These are phyloP conservation scores for Matsumyia berberina DNA, from an alignment of 2,888 invertebrate species.

Conservation along the genomic window DNA sequence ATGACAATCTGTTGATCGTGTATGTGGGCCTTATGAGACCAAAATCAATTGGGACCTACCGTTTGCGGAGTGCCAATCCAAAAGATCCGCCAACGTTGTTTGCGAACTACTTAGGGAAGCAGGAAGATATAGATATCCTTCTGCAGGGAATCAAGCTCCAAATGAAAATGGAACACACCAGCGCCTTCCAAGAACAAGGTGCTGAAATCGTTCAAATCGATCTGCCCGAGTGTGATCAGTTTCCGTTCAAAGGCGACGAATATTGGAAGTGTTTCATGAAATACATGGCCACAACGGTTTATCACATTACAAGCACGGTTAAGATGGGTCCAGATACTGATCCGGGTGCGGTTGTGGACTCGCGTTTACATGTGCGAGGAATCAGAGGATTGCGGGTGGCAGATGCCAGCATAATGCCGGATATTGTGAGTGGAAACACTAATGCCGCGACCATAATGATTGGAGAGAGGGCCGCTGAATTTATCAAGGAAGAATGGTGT, in stretches of 20 bases:
- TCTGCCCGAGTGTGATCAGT: constrained; percentile 77
- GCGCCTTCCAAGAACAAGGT: constrained; percentile 82
- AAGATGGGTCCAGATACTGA: constrained; percentile 87
- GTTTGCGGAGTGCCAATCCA: constrained; percentile 86
- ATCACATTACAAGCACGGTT: constrained; percentile 89
- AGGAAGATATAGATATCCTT: constrained; percentile 85
- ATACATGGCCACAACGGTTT: constrained; percentile 86
- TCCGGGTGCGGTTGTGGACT: constrained; percentile 85
- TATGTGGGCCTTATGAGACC: constrained; percentile 84
- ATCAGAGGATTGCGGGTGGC: constrained; percentile 90
- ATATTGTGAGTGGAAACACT: constrained; percentile 90
- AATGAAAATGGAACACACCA: constrained; percentile 83
- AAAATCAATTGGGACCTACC: constrained; percentile 86
- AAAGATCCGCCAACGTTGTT: constrained; percentile 86
- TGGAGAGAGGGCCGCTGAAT: constrained; percentile 91
- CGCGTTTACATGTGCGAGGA: constrained; percentile 85
- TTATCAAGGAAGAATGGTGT: constrained; percentile 79
- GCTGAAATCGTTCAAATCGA: constrained; percentile 77
- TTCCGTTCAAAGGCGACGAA: constrained; percentile 80
- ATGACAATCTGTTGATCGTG: constrained; percentile 81
- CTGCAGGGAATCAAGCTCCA: constrained; percentile 83
- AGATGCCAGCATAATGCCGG: constrained; percentile 93
- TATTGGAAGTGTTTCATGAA: constrained; percentile 87
- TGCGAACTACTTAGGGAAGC: constrained; percentile 87
- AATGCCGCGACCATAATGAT: constrained; percentile 95